Conservation (phyloP, 2,113 vertebrate species). For the Pangasianodon gigas region DNA sequence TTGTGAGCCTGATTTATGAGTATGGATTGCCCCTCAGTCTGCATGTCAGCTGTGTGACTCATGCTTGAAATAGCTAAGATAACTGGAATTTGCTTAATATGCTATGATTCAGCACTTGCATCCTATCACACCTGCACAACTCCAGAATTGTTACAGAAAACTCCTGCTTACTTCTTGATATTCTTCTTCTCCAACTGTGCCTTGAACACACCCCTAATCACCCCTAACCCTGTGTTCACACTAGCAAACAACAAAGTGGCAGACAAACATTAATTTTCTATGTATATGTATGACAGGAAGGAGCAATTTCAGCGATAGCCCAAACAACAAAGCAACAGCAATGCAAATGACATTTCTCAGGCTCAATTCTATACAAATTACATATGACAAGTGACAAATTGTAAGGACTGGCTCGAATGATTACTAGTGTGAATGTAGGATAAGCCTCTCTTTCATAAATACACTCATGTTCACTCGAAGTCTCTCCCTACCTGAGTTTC, state of each 20-base stretch:
- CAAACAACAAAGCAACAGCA: neutral
- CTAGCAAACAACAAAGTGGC: neutral
- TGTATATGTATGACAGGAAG: neutral
- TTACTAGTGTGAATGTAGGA: neutral
- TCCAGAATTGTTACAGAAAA: neutral
- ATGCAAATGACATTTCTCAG: neutral
- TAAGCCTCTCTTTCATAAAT: neutral
- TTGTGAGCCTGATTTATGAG: neutral
- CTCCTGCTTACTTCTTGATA: neutral
- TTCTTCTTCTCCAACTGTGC: neutral
- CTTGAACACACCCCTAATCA: neutral
- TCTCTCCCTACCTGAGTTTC: neutral
- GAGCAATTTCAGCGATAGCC: neutral
- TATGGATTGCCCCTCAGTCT: slow-evolving; percentile 6
- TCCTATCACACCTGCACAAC: neutral
- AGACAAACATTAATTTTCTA: neutral
- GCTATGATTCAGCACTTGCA: neutral
- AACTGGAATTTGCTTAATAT: neutral
- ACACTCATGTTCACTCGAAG: neutral
- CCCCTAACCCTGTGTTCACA: neutral
- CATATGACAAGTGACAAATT: neutral
- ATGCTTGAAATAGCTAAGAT: neutral
- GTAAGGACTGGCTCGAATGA: neutral
- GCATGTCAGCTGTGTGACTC: neutral
- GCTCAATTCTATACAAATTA: neutral